Base-by-base conservation (phyloP, 1,140 invertebrate genomes). In the Trachelipus rathkii region DNA sequence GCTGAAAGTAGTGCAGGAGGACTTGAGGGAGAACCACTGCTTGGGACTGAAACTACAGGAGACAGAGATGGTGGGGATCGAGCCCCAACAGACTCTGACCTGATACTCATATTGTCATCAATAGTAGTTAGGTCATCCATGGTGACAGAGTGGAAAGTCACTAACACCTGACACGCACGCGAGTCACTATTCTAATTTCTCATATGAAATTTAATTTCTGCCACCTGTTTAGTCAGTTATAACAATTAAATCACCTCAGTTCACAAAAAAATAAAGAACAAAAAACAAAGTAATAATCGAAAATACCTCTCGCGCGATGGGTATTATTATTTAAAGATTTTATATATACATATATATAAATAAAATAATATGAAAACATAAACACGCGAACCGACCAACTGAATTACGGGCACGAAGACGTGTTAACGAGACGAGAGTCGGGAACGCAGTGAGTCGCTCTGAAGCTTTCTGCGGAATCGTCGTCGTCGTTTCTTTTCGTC, bases 1-100 rank as follows among this genome's bases (percentile, higher is more conserved):
- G 89, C 84, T 74, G 87, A 85, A 80, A 87, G 85, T 4, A 87
- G 86, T 82, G 89, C 87, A 82, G 89, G 85, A 44, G 85, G 86
- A 72, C 86, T 82, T 53, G 85, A 74, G 2, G 79, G 79, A 71
- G 77, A 78, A 24, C 75, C 46, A 60, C 77, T 75, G n/a, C 75
- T 84, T 7, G 85, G 84, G 53, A 85, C 60, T 87, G 87, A 78
- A 84, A 81, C 81, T 78, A 71, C 81, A 77, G 86, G 75, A 83
- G 86, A 80, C 83, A 86, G 78, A 45, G 85, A 84, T 86, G 86
- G 82, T 84, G 87, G 83, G 87, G 76, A 79, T 86, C 86, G 73
- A 71, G 80, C 72, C 72, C 76, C 78, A 73, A 73, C 60, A 13
- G 81, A 78, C 77, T 81, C 79, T 77, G 79, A 67, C 46, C 82